Percentiles rank a stretch among this genome's conserved stretches.
These are phyloP conservation scores for Rhinichthys klamathensis DNA, from an alignment of 2,113 vertebrate species.

Conservation along the genomic window DNA sequence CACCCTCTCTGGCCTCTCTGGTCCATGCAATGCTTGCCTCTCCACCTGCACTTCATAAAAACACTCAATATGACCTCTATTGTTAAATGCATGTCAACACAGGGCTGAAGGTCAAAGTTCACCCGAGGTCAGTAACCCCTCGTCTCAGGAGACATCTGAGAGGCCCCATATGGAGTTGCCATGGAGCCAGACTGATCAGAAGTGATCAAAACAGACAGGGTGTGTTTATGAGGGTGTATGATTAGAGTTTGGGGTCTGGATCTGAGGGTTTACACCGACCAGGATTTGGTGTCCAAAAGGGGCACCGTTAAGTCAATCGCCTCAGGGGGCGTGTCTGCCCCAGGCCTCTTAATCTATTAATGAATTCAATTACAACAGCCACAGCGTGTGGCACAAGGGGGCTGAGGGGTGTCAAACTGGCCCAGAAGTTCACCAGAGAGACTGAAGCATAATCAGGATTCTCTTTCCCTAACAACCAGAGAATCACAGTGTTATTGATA, in stretches of 20 bases:
- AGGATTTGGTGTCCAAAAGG: constrained; percentile 43
- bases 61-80: constrained; percentile 54
- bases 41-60: constrained; percentile 61
- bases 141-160: constrained; percentile 33
- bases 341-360: constrained; percentile 55
- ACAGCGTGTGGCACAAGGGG: constrained; percentile 37
- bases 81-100: constrained; percentile 54
- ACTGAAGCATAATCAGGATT: constrained; percentile 33
- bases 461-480: constrained; percentile 11
- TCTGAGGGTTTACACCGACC: not conserved
- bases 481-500: not conserved
- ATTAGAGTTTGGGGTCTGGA: not conserved
- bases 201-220: constrained; percentile 20
- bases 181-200: constrained; percentile 47
- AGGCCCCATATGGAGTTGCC: constrained; percentile 51
- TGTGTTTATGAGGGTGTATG: not conserved
- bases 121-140: constrained; percentile 40
- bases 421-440: constrained; percentile 32
- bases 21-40: constrained; percentile 14
- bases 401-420: constrained; percentile 30
- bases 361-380: constrained; percentile 58
- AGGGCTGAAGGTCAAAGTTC: constrained; percentile 50
- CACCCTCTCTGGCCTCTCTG: not conserved
- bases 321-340: constrained; percentile 42
- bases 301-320: constrained; percentile 24